Base-by-base conservation (phyloP, 2,797 vertebrate species). In the Phoebastria nigripes region DNA sequence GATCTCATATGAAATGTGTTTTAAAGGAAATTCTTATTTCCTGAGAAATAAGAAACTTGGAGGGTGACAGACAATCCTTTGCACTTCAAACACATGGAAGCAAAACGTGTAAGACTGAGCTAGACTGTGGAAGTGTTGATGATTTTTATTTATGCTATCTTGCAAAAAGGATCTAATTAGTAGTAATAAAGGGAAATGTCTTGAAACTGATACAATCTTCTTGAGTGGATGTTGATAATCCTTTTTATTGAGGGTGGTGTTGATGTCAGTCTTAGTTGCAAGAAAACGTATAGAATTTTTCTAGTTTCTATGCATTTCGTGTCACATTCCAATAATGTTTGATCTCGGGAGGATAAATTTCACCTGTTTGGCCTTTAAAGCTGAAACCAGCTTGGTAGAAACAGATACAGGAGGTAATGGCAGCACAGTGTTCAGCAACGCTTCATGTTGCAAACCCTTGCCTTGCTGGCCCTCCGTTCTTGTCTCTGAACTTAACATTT, bases 271-370 rank as follows among this genome's bases (percentile, higher is more conserved):
- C 42, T 74, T 52, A 8, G 19, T n/a, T 72, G 46, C 25, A 61
- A 22, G 29, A 47, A 37, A 59, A 66, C 0, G 0, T 42, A 7
- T 7, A 24, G 55, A 29, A 22, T n/a, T 54, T 69, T 81, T 42
- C 14, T 52, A 31, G 2, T 52, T 84, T 47, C 29, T 73, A 2
- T 55, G 49, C 2, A 8, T 65, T 90, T 70, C 25, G 88, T 39
- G 42, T 89, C 26, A 19, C 11, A 11, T 72, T 66, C 9, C 15
- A 62, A 51, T 11, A 58, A 14, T 31, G 47, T 87, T 87, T 96
- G 41, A 56, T 82, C 26, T 56, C 3, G 2, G 33, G 24, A 81
- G 24, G 39, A 71, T 81, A 44, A 41, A 55, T 54, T 87, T 90
- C 0, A 42, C 51, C 54, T 46, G 2, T 69, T 88, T 37, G 51